Base-by-base conservation (phyloP, 1,140 invertebrate species). In the Cotesia typhae region DNA sequence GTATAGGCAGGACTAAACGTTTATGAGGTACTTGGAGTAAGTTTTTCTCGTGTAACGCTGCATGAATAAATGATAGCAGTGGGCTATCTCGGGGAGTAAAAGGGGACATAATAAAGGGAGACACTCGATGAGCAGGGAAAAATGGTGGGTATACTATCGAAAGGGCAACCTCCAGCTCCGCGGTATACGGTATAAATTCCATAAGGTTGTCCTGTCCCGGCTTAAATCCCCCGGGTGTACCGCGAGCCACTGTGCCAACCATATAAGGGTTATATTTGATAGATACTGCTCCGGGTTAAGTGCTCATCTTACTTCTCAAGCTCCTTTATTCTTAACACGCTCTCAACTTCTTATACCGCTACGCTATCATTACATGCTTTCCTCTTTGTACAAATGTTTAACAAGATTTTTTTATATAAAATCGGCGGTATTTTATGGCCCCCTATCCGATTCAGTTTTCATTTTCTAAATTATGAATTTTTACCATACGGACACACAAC, bases 231-330 rank as follows among this genome's bases (percentile, higher is more conserved):
- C 74, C 65, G 83, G 74, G 82, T 81, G 75, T 66, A 57, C 37
- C 59, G 64, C 75, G 69, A 73, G 69, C 65, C 70, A 72, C 75
- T 72, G 70, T 76, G 76, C 79, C 73, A 74, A 74, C 75, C 75
- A 47, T 77, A 84, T 85, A 85, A 86, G 84, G 82, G 83, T 85
- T 86, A 85, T 85, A 82, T 84, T 87, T 85, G 84, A 85, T 85
- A 84, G 83, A 87, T 86, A 85, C 77, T 77, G 78, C 77, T 20
- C 35, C 74, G 69, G 76, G 77, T 82, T 84, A 87, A 85, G 85
- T 86, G 85, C 84, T 86, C 84, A 87, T 87, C 84, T 84, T 86
- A 87, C 86, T 85, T 86, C 83, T 82, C 74, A 36, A 12, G 20
- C n/a, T 28, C 41, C 64, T 7, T 41, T 52, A 28, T 20, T n/a